phyloP scores from a whole-genome alignment of 2,113 vertebrate species.

The Lophochroa leadbeateri region DNA sequence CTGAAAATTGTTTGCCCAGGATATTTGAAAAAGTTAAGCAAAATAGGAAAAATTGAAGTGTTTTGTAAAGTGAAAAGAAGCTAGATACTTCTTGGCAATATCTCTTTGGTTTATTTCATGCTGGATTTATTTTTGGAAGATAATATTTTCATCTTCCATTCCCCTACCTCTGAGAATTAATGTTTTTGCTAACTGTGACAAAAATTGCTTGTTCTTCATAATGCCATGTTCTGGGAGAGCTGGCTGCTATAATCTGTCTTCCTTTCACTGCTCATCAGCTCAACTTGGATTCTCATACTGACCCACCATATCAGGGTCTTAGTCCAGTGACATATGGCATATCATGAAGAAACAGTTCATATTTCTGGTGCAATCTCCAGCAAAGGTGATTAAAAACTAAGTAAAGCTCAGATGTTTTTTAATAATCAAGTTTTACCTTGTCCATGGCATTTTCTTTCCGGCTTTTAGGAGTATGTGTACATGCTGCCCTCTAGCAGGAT shows the following conservation, averaged over 20 bases:
- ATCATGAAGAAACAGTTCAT: not conserved
- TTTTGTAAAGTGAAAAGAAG: not conserved
- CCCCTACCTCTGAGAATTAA: not conserved
- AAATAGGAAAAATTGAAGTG: not conserved
- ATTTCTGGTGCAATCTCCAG: not conserved
- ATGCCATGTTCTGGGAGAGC: not conserved
- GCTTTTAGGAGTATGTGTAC: not conserved
- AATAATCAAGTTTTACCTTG: not conserved
- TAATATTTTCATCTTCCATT: not conserved
- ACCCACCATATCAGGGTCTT: not conserved
- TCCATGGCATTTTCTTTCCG: not conserved
- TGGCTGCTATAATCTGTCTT: not conserved
- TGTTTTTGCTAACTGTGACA: constrained; percentile 3
- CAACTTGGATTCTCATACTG: not conserved
- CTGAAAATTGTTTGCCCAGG: not conserved
- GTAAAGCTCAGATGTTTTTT: not conserved
- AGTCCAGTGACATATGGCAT: not conserved
- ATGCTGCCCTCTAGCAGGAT: constrained; percentile 53
- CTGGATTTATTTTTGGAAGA: not conserved
- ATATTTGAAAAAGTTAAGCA: not conserved
- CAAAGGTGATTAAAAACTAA: constrained; percentile 3
- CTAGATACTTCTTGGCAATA: not conserved
- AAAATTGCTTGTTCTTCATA: not conserved
- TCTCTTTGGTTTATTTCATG: not conserved
- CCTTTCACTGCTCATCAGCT: not conserved